Percentiles rank a stretch among this genome's conserved stretches.
These are phyloP conservation scores for Bursaphelenchus okinawaensis DNA, from an alignment of 2,888 invertebrate species.

Conservation along the genomic window DNA sequence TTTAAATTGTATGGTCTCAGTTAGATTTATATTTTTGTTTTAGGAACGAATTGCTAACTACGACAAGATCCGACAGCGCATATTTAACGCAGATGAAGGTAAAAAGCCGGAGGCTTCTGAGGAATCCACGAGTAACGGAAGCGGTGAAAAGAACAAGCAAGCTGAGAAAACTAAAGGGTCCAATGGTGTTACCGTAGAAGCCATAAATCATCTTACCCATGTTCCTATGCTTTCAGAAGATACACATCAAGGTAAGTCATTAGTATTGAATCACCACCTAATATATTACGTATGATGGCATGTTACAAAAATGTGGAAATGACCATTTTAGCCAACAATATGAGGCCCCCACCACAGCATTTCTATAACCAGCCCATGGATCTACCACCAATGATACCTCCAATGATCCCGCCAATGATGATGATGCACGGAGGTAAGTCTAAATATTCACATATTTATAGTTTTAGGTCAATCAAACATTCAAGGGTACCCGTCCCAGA, in stretches of 20 bases:
- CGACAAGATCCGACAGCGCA: conserved; percentile 12
- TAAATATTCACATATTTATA: too few relatives aligned
- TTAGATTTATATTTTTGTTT: conserved; percentile 1
- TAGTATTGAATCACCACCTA: too few relatives aligned
- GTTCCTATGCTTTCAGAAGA: conserved; percentile 11
- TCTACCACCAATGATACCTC: background rate
- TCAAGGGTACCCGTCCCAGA: background rate
- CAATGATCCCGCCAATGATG: background rate
- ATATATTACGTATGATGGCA: too few relatives aligned
- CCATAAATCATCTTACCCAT: conserved; percentile 12
- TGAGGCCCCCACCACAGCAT: background rate
- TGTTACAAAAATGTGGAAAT: too few relatives aligned
- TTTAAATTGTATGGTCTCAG: too few relatives aligned
- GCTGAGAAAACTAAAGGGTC: background rate
- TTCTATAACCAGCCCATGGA: background rate
- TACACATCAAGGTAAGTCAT: background rate
- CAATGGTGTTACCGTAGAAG: conserved; percentile 5
- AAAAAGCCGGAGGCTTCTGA: background rate
- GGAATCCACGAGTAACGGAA: background rate
- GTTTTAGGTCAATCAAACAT: background rate
- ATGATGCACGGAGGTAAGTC: background rate
- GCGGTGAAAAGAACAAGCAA: background rate
- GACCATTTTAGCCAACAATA: background rate
- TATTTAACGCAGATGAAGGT: background rate
- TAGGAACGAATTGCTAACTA: conserved; percentile 15